Base-by-base conservation (phyloP, 1,140 invertebrate species). In the Saccostrea glomerata region DNA sequence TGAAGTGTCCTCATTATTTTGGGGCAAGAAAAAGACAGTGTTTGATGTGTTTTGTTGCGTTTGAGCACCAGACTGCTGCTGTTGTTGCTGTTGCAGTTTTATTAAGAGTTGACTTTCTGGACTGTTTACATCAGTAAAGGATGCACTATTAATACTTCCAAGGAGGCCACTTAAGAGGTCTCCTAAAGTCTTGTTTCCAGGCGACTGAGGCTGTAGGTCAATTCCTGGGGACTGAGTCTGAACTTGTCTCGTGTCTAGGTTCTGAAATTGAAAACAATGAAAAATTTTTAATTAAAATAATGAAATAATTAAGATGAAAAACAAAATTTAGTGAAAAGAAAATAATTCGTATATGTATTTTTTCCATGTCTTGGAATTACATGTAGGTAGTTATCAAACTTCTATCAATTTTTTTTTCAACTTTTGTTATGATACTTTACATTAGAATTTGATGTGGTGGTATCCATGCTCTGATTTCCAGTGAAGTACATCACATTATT, bases 41-140 rank as follows among this genome's bases (percentile, higher is more conserved):
- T 77, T 66, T 60, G 83, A 15, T 17, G 84, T 82, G 47, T 83
- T 60, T 20, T 36, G 86, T 63, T 88, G 88, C 9, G 40, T 56
- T 25, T 82, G 84, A 58, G 23, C 58, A 23, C 3, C 40, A 11
- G 13, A 66, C 70, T 30, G 40, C 36, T 73, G 63, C 55, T 77
- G 85, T 11, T n/a, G 54, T 30, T 82, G 83, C 56, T 36, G 86
- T 17, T 60, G 86, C 15, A 58, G 60, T 9, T 30, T 47, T 47
- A 40, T 66, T 60, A 73, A 84, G 55, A 77, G 86, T 60, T 82
- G 90, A 58, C 40, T 77, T 36, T 77, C 70, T 12, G 15, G 23
- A 77, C 70, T 77, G 70, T 77, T 77, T 0, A 77, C 30, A 36
- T 77, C 70, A 77, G 25, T 15, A 77, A 77, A 30, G 25, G 70